Evolutionary conservation across 2,113 vertebrate genomes (phyloP), one percentile per base, ranked within the genome.

Genomic region (Percopsis transmontana): DNA sequence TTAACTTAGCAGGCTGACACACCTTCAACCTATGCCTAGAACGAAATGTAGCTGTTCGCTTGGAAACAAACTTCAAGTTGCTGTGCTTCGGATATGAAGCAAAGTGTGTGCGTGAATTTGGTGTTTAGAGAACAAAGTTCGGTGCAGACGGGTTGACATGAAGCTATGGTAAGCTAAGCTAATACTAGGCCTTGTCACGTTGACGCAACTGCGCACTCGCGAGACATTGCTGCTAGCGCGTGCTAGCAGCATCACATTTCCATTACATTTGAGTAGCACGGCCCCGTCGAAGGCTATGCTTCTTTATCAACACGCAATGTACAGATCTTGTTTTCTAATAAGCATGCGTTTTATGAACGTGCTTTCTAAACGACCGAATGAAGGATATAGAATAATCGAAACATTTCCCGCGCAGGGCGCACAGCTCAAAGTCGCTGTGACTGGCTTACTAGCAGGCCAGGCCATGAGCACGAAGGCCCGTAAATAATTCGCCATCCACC

Each of bases 171-270:
- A n/a, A 47, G 79, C 76, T 66, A 58, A 66, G 79, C 69, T 81
- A 81, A 21, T 79, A 65, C 9, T 12, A 84, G 57, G 89, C 89
- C 89, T 90, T 64, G 85, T 89, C 85, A 86, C 87, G 87, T 83
- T 87, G 85, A 85, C 63, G 68, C 72, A 71, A 11, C 84, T 83
- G 70, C 85, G 81, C 53, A 67, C 80, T 86, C 80, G 80, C 79
- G 80, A 86, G 83, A 87, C 68, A 45, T 7, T 4, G 66, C 56
- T 66, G 71, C 59, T 85, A 81, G 54, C 79, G 61, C 72, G 75
- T 44, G 64, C 72, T 87, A 88, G 64, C 79, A 40, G 18, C 11
- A 50, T 6, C 81, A 57, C 50, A 76, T 51, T 62, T 68, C 66
- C 54, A 84, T 48, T 69, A 54, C 74, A 70, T 78, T 45, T 65